Evolutionary conservation across 1,140 invertebrate genomes (phyloP).

Genomic region (Onthophagus taurus): DNA sequence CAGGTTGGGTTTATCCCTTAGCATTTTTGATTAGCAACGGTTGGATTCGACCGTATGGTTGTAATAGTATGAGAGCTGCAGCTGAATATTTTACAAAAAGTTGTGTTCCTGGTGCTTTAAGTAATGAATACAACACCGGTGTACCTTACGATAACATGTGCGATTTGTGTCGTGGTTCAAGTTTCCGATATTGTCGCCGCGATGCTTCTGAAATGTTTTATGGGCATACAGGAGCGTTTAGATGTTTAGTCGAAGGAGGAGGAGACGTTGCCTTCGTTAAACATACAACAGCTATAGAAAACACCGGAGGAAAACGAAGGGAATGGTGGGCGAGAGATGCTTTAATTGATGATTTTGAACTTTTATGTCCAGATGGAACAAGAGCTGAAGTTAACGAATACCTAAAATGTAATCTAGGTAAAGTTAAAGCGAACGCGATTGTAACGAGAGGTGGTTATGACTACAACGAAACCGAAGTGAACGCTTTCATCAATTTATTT

Average conservation of each 20-base stretch:
- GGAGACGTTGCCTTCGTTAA: slow-evolving; percentile 93
- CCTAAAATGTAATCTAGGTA: slow-evolving; percentile 77
- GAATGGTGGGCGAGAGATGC: slow-evolving; percentile 92
- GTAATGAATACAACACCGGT: slow-evolving; percentile 70
- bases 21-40: slow-evolving; percentile 88
- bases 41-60: slow-evolving; percentile 86
- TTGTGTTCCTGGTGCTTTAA: slow-evolving; percentile 82
- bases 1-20: slow-evolving; percentile 92
- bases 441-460: slow-evolving; percentile 69
- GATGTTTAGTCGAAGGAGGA: slow-evolving; percentile 89
- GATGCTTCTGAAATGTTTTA: slow-evolving; percentile 84
- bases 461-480: slow-evolving; percentile 70
- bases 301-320: slow-evolving; percentile 77
- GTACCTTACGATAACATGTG: slow-evolving; percentile 86
- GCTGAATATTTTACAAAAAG: slow-evolving; percentile 88
- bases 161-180: slow-evolving; percentile 84
- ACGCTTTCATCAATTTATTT: slow-evolving; percentile 78
- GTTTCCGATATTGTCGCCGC: slow-evolving; percentile 68
- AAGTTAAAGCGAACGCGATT: slow-evolving; percentile 84
- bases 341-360: slow-evolving; percentile 83
- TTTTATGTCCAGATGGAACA: slow-evolving; percentile 88
- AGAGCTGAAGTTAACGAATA: slow-evolving; percentile 71
- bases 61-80: slow-evolving; percentile 79
- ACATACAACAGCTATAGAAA: slow-evolving; percentile 84
- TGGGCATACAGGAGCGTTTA: slow-evolving; percentile 80